Evolutionary conservation across 2,888 invertebrate species (phyloP).

Genomic region (Piscicola geometra): DNA sequence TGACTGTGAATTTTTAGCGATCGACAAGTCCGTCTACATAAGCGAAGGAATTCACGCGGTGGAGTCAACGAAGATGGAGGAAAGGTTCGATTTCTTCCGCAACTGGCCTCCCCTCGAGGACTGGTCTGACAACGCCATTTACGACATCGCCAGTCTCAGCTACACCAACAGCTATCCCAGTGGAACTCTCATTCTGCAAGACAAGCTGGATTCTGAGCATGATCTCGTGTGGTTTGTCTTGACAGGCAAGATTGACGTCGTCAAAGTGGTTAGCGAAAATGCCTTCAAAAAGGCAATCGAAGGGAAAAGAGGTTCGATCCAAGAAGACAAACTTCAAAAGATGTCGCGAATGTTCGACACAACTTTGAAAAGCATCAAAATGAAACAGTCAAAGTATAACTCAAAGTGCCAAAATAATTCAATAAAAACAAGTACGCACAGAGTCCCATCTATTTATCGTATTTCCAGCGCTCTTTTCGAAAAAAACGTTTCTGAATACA

Average conservation of each 20-base stretch:
- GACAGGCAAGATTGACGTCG: conserved; percentile 28
- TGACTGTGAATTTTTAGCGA: conserved; percentile 28
- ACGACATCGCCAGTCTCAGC: conserved; percentile 28
- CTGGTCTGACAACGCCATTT: conserved; percentile 34
- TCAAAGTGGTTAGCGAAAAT: conserved; percentile 9
- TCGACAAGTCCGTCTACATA: conserved; percentile 23
- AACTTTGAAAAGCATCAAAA: background rate
- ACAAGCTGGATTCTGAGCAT: background rate
- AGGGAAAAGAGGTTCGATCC: background rate
- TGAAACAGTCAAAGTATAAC: background rate
- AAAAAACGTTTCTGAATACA: background rate
- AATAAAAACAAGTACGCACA: background rate
- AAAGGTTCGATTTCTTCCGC: conserved; percentile 30
- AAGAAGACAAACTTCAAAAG: too few species aligned
- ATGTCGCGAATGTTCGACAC: too few species aligned
- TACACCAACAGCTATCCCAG: conserved; percentile 31
- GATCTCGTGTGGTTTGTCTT: conserved; percentile 29
- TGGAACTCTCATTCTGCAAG: conserved; percentile 20
- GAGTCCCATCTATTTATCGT: background rate
- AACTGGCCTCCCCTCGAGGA: conserved; percentile 25
- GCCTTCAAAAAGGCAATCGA: background rate
- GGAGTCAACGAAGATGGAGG: conserved; percentile 15
- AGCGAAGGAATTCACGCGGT: conserved; percentile 28
- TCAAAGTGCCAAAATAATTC: background rate
- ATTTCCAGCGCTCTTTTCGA: background rate